Conservation (phyloP, 2,113 vertebrate genomes). For the Lamprotornis superbus region DNA sequence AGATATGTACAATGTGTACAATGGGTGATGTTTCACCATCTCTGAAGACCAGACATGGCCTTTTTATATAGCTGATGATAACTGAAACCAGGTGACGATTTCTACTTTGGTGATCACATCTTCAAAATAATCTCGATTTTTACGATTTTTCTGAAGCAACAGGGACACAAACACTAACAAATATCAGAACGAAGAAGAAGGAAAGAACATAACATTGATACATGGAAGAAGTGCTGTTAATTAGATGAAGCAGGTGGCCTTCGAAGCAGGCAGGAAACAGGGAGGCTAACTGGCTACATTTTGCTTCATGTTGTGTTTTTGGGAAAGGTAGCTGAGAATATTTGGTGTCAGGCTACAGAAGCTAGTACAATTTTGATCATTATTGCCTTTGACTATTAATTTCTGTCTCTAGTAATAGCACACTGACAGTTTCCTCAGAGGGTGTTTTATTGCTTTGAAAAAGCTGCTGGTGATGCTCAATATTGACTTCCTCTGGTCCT, state of each 20-base stretch:
- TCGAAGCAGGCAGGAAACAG: constrained; percentile 9
- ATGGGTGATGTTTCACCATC: neutral
- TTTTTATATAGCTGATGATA: neutral
- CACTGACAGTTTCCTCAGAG: neutral
- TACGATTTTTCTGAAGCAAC: constrained; percentile 2
- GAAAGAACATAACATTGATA: neutral
- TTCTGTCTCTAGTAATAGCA: neutral
- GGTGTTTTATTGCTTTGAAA: neutral
- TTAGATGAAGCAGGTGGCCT: neutral
- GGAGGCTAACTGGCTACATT: neutral
- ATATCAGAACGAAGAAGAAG: constrained; percentile 14
- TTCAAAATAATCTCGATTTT: neutral
- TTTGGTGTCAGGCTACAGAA: neutral
- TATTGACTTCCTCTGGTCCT: neutral
- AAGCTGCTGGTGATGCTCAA: neutral
- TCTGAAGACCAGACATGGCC: neutral
- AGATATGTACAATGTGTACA: neutral
- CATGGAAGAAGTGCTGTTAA: neutral
- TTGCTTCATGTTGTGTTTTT: neutral
- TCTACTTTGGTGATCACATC: neutral
- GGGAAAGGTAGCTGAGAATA: neutral
- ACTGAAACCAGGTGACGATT: neutral
- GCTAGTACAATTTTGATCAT: neutral
- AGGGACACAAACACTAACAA: neutral
- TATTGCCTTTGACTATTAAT: neutral